Percentiles rank a stretch among this genome's conserved stretches.
Evolutionary conservation across 2,113 vertebrate species (phyloP).

Genomic region (Ceuthmochares aereus): DNA sequence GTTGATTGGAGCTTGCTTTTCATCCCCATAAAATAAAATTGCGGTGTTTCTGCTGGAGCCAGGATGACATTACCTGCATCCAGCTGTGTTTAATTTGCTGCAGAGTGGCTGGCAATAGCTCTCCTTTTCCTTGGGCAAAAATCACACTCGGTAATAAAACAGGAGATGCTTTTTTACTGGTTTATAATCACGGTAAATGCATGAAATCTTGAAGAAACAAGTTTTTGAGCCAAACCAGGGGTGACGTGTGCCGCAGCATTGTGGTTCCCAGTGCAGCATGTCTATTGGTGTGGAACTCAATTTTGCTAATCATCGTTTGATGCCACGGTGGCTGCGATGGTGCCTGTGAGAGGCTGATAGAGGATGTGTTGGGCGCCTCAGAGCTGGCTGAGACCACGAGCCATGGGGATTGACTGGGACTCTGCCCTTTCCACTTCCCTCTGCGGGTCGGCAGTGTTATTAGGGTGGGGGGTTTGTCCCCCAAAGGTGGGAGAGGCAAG

Average conservation of each 20-base stretch:
- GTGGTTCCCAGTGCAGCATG: background rate
- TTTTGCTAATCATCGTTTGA: rapidly evolving
- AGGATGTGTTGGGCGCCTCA: rapidly evolving
- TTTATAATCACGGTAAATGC: background rate
- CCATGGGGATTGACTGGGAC: rapidly evolving
- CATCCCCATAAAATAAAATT: background rate
- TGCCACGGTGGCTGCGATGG: background rate
- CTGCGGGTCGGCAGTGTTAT: rapidly evolving
- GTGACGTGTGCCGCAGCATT: background rate
- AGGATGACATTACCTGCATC: background rate
- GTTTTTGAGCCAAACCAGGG: background rate
- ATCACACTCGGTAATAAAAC: background rate
- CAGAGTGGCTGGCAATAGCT: background rate
- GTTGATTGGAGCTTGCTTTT: background rate
- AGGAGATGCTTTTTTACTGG: background rate
- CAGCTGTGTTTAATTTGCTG: constrained; percentile 17
- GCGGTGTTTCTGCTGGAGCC: background rate
- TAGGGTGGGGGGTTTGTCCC: background rate
- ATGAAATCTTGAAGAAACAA: background rate
- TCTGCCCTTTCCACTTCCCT: background rate
- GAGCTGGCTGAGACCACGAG: rapidly evolving
- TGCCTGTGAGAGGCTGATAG: background rate
- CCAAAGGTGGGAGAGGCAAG: rapidly evolving
- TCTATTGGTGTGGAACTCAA: rapidly evolving
- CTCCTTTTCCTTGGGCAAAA: background rate